Percentiles rank a stretch among this genome's conserved stretches.
Evolutionary conservation across 2,797 vertebrate genomes (phyloP).

Genomic region (Meda fulgida): DNA sequence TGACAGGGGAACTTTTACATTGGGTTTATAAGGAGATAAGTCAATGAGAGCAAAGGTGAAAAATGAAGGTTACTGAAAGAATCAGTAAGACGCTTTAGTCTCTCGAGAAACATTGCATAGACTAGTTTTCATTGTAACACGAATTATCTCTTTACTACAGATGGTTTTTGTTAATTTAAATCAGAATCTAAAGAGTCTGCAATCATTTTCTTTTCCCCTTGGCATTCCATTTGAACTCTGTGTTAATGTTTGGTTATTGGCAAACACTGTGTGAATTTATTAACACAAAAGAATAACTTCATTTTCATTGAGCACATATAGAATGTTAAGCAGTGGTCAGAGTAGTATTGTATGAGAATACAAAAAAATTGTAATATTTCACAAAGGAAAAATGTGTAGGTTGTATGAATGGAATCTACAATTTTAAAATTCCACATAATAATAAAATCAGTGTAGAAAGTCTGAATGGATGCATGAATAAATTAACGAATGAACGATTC

Average conservation of each 20-base stretch:
- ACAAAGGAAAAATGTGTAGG: not conserved
- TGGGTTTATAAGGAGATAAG: constrained; percentile 6
- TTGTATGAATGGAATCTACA: not conserved
- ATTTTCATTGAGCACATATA: not conserved
- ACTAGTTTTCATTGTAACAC: constrained; percentile 67
- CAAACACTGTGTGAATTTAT: not conserved
- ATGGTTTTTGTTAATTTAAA: constrained; percentile 78
- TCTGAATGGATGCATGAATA: too few species aligned
- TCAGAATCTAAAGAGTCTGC: constrained; percentile 62
- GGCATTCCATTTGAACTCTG: constrained; percentile 18
- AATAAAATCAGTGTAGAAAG: not conserved
- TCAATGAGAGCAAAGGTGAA: constrained; percentile 11
- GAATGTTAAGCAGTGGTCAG: not conserved
- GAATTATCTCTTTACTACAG: constrained; percentile 71
- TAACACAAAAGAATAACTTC: not conserved
- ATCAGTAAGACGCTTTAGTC: not conserved
- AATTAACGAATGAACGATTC: too few species aligned
- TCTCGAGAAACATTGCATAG: not conserved
- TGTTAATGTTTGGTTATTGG: constrained; percentile 12
- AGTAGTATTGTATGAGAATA: not conserved
- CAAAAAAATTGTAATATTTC: not conserved
- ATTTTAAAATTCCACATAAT: not conserved
- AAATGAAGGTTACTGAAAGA: constrained; percentile 2
- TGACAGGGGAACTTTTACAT: constrained; percentile 16
- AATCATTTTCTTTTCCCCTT: constrained; percentile 7